These are phyloP conservation scores for Xenopus laevis DNA, from an alignment of 2,113 vertebrate species.

Conservation along the genomic window DNA sequence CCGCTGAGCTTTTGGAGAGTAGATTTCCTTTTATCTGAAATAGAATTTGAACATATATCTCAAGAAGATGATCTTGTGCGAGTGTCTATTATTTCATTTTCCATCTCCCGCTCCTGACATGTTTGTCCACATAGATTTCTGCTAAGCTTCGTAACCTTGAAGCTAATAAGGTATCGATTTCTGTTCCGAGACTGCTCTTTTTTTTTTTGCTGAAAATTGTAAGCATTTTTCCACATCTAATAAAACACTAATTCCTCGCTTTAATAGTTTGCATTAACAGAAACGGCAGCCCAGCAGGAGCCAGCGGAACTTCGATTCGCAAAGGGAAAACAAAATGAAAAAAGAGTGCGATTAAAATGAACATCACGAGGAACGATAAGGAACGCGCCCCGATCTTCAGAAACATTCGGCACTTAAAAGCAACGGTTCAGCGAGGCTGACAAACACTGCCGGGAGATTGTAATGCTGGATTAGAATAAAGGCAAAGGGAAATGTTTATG, in stretches of 20 bases:
- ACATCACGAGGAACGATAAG: neutral
- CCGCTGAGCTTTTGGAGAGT: neutral
- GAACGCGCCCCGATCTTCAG: neutral
- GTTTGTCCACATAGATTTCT: slow-evolving; percentile 34
- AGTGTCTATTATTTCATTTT: slow-evolving; percentile 17
- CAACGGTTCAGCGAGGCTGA: too few relatives aligned
- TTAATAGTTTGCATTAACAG: slow-evolving; percentile 15
- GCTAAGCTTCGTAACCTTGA: slow-evolving; percentile 17
- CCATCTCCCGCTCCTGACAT: neutral
- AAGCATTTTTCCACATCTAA: slow-evolving; percentile 31
- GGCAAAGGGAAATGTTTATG: too few relatives aligned
- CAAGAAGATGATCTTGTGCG: slow-evolving; percentile 9
- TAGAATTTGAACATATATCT: slow-evolving; percentile 1
- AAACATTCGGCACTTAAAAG: neutral
- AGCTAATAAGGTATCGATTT: slow-evolving; percentile 41
- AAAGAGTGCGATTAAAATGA: neutral
- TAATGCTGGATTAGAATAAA: too few relatives aligned
- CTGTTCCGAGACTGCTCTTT: neutral
- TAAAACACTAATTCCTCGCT: slow-evolving; percentile 28
- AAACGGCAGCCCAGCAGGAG: slow-evolving; percentile 1
- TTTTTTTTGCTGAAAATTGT: slow-evolving; percentile 26
- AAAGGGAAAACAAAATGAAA: neutral
- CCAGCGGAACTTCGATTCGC: neutral
- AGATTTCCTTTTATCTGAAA: neutral
- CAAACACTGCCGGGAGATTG: too few relatives aligned